phyloP scores from a whole-genome alignment of 2,113 vertebrate species.

The Eupsittula cactorum region DNA sequence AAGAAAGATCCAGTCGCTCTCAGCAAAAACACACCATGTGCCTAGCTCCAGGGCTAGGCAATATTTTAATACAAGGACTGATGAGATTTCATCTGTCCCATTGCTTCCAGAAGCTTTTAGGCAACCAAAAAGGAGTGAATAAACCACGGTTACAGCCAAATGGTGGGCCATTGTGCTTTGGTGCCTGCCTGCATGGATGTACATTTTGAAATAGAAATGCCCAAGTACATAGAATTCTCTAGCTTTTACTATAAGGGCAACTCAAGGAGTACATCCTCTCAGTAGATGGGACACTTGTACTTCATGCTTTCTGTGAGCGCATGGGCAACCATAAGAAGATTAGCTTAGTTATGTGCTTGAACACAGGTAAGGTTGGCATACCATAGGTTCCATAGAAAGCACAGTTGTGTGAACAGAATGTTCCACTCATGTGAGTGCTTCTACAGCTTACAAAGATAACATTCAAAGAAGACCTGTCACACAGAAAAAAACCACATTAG shows the following conservation, averaged over 20 bases:
- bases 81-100: neutral
- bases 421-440: neutral
- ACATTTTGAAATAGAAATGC: neutral
- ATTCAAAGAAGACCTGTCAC: neutral
- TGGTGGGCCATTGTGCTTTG: neutral
- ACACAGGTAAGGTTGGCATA: neutral
- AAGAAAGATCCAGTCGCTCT: neutral
- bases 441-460: neutral
- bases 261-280: neutral
- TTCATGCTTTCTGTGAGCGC: neutral
- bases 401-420: accelerated
- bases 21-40: neutral
- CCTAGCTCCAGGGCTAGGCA: neutral
- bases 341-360: neutral
- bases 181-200: neutral
- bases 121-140: neutral
- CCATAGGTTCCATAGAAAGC: neutral
- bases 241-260: neutral
- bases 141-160: neutral
- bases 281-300: neutral
- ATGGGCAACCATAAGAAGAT: neutral
- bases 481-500: neutral
- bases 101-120: neutral
- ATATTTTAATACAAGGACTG: neutral
- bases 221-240: neutral